phyloP scores from a whole-genome alignment of 2,797 vertebrate species.

The Psittacula echo region DNA sequence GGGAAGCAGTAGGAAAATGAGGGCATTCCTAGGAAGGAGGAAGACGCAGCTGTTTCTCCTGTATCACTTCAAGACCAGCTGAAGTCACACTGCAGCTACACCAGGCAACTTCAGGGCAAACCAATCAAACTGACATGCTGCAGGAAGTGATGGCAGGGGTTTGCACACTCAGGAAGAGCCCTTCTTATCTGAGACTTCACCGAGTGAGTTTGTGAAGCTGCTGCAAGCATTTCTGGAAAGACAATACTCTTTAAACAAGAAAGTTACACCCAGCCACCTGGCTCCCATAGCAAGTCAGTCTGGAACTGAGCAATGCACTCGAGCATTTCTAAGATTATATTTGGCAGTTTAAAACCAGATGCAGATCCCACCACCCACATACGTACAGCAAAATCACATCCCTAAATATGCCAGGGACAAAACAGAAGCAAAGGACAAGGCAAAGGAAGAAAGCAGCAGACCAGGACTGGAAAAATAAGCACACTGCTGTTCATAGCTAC shows the following conservation, averaged over 20 bases:
- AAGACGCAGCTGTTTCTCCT: not conserved
- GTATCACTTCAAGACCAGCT: not conserved
- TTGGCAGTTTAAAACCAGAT: not conserved
- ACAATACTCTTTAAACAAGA: not conserved
- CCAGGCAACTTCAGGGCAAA: not conserved
- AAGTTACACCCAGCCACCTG: constrained; percentile 12
- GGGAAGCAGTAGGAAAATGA: not conserved
- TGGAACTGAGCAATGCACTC: not conserved
- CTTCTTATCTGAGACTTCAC: not conserved
- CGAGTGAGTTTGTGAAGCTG: not conserved
- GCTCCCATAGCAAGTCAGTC: constrained; percentile 27
- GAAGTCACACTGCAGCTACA: not conserved
- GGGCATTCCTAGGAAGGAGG: not conserved
- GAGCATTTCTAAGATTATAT: not conserved
- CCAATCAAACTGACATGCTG: not conserved
- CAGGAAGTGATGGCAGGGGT: not conserved
- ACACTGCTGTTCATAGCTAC: not conserved
- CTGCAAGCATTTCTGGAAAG: not conserved
- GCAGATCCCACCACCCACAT: not conserved
- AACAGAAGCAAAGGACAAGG: not conserved
- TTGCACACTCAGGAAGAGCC: not conserved
- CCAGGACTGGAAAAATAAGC: not conserved
- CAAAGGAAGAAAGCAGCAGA: not conserved
- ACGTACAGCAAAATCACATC: not conserved
- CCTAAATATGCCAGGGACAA: not conserved